Evolutionary conservation across 2,797 vertebrate genomes (phyloP), one percentile per base, ranked within the genome.

Genomic region (Cynopterus sphinx): DNA sequence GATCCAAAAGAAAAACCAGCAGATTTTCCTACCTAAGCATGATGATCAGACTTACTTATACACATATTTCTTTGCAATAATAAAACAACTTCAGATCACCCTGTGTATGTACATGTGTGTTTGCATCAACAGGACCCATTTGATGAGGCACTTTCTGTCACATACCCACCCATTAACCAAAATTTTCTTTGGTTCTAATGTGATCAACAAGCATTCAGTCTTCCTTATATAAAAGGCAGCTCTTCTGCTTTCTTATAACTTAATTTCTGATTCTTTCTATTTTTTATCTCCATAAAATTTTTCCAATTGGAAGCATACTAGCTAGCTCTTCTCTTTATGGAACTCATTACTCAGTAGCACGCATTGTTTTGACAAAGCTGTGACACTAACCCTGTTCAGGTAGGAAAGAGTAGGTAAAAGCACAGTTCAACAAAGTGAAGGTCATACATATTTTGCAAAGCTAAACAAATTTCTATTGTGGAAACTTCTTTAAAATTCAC

Each of bases 1-100:
- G n/a, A 88, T 57, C 33, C 53, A 75, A 83, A 88, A 96, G 78
- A 33, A 95, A 87, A 88, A 51, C n/a, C 55, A 90, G 53, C 39
- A 57, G 82, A 51, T 15, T 73, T 92, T 15, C 12, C 36, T 33
- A 22, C 19, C 59, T 5, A 7, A 28, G 17, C 65, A 12, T 53
- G 11, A 43, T 74, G 5, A 55, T 87, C n/a, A 39, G 74, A 81
- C 67, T 81, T 36, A 22, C 5, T 65, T 71, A 59, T 11, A 31
- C n/a, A 46, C 1, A 4, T 19, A 28, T 79, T 85, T 85, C 15
- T n/a, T 73, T 61, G n/a, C 10, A 70, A 86, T 16, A 71, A 51
- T 67, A 43, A 43, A 55, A 53, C 17, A 43, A 57, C 49, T 92
- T 73, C 31, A 73, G 0, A 68, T 87, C 12, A 22, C 10, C 19